Conservation (phyloP, 1,140 invertebrate genomes). For the Drosophila takahashii region DNA sequence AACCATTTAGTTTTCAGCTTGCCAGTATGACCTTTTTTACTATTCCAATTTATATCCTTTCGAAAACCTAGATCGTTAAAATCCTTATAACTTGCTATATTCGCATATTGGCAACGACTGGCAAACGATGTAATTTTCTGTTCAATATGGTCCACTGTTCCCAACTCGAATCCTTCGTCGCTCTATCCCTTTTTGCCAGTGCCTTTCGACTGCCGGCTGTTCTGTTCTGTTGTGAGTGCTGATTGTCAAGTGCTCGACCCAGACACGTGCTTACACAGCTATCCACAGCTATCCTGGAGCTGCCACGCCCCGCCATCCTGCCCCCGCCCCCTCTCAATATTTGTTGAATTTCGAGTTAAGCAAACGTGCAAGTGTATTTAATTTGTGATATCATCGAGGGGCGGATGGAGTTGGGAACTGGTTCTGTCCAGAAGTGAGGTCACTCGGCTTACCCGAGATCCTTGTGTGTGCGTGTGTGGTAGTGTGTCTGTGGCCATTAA, state of each 20-base stretch:
- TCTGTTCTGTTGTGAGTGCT: conserved; percentile 61
- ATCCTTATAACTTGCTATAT: too few relatives aligned
- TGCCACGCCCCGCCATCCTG: conserved; percentile 6
- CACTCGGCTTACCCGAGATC: conserved; percentile 3
- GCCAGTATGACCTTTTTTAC: too few relatives aligned
- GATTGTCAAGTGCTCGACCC: conserved; percentile 76
- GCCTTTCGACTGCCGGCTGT: conserved; percentile 30
- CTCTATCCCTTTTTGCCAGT: conserved; percentile 37
- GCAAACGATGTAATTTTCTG: too few relatives aligned
- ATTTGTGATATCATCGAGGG: conserved; percentile 62
- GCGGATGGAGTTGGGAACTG: neutral
- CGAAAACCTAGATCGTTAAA: too few relatives aligned
- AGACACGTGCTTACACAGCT: conserved; percentile 75
- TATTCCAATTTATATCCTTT: too few relatives aligned
- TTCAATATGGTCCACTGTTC: conserved; percentile 12
- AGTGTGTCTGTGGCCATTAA: conserved; percentile 46
- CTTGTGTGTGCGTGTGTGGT: neutral
- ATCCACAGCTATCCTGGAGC: conserved; percentile 24
- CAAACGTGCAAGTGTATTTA: conserved; percentile 73
- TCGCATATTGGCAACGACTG: too few relatives aligned
- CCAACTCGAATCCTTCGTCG: conserved; percentile 3
- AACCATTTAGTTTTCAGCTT: too few relatives aligned
- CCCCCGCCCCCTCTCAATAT: conserved; percentile 25
- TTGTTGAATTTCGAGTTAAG: conserved; percentile 60
- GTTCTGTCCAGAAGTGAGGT: conserved; percentile 1